Base-by-base conservation (phyloP, 2,888 invertebrate genomes). In the Sycophila texana region DNA sequence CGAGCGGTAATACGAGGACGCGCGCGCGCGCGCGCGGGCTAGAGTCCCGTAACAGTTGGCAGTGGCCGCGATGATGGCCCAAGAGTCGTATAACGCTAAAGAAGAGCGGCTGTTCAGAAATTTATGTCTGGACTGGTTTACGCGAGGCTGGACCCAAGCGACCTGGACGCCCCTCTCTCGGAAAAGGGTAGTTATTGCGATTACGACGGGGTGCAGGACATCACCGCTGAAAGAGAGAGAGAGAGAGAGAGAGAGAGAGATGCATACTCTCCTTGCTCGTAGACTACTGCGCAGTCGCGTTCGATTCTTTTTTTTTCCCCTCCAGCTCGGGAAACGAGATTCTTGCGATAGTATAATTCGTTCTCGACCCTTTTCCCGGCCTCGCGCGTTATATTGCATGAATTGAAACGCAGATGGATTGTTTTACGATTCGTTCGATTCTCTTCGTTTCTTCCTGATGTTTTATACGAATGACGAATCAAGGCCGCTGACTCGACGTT, bases 101-200 rank as follows among this genome's bases (percentile, higher is more conserved):
- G 81, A 66, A 61, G 77, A 16, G 68, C 49, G 77, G 77, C 83
- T 78, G 81, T 79, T 84, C 77, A 71, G 83, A 84, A 88, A 88
- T 88, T 88, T 88, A 88, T 86, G 85, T 84, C 65, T 83, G 83
- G 87, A 39, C 39, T 39, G 39, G 87, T 88, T 88, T 88, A 86
- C 86, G 84, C 82, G 78, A 73, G 83, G 84, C 83, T 83, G 81
- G 75, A 81, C 78, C 82, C 76, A 14, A 70, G 47, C 71, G 30
- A 74, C 39, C 10, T 7, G 66, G 75, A 82, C 68, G 76, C 75
- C 80, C 53, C 68, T 61, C 53, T 70, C 53, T 67, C 70, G 61
- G 65, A 57, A 70, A 81, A 81, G 83, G 84, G 84, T 87, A 85
- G 85, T 87, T 86, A 87, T 87, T 86, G 84, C 86, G 84, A 86